Evolutionary conservation across 2,113 vertebrate genomes (phyloP).

Genomic region (Corythaixoides concolor): DNA sequence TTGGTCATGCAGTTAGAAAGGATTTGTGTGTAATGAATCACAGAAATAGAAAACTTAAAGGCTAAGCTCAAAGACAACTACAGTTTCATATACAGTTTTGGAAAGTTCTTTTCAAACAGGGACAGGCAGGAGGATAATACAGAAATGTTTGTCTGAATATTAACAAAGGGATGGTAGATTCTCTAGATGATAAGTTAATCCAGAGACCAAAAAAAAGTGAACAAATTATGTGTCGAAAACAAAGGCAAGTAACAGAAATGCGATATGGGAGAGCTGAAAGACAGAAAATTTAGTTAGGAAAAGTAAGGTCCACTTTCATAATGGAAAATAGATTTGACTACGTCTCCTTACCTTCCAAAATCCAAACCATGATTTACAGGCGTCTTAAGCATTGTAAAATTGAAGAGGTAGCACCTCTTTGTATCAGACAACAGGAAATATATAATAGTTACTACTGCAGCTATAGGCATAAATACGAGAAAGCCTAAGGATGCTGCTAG

Average conservation of each 20-base stretch:
- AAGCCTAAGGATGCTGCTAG: not conserved
- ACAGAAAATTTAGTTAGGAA: not conserved
- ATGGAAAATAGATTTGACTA: not conserved
- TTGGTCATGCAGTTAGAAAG: not conserved
- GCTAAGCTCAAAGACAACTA: not conserved
- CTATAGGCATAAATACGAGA: not conserved
- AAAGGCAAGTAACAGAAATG: not conserved
- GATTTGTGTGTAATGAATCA: not conserved
- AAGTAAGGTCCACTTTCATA: not conserved
- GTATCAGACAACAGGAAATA: not conserved
- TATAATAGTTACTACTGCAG: not conserved
- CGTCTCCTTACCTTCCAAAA: not conserved
- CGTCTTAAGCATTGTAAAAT: not conserved
- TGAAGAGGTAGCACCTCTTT: not conserved
- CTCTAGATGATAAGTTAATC: not conserved
- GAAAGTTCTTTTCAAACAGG: not conserved
- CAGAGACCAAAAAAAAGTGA: not conserved
- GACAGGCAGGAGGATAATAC: not conserved
- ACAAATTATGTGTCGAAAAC: not conserved
- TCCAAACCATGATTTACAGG: not conserved
- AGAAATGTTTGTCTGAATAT: not conserved
- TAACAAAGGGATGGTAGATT: not conserved
- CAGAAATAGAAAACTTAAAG: not conserved
- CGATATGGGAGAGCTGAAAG: not conserved
- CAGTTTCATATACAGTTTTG: not conserved